These are phyloP conservation scores for Anorthoa munda DNA, from an alignment of 2,888 invertebrate genomes.

Conservation along the genomic window DNA sequence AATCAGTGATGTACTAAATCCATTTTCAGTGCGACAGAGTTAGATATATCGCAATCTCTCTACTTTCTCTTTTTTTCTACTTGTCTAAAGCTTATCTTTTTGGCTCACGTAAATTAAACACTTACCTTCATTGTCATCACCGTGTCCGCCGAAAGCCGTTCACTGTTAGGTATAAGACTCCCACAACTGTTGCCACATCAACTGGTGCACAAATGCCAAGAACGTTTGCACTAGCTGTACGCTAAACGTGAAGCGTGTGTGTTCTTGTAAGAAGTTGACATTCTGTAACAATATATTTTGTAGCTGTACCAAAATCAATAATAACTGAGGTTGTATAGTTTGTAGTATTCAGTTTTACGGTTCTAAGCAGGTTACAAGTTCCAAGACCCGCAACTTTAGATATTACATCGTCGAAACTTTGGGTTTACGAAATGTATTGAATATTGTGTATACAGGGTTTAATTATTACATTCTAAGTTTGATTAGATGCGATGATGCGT, in stretches of 20 bases:
- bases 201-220: no score
- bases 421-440: conserved; percentile 33
- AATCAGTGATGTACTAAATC: background rate
- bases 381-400: conserved; percentile 52
- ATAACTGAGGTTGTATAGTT: conserved; percentile 45
- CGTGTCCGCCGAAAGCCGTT: no score
- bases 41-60: no score
- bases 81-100: no score
- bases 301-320: conserved; percentile 47
- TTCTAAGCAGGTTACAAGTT: conserved; percentile 51
- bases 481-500: background rate
- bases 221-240: no score
- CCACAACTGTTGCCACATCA: no score
- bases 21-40: no score
- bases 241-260: no score
- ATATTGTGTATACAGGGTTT: conserved; percentile 17
- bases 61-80: no score
- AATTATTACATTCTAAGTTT: conserved; percentile 18
- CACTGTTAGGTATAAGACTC: no score
- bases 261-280: background rate
- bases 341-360: conserved; percentile 56
- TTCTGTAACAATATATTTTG: background rate
- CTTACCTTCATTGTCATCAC: no score
- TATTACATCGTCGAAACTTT: conserved; percentile 58
- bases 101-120: no score